A percentile compares a stretch with the other conserved stretches of the same genome.
phyloP scores from a whole-genome alignment of 2,888 invertebrate genomes.

The Eustalomyia histrio region DNA sequence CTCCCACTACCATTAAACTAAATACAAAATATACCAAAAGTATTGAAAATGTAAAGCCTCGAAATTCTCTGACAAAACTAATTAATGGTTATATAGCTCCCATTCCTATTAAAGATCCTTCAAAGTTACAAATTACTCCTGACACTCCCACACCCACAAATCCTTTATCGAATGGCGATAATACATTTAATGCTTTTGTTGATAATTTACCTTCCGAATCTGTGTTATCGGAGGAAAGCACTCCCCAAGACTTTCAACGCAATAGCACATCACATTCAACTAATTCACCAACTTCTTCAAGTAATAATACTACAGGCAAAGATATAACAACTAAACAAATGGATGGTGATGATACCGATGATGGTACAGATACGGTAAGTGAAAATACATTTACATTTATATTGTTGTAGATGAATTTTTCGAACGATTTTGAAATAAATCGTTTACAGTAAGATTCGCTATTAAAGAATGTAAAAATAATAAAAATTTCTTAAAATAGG shows the following conservation, averaged over 20 bases:
- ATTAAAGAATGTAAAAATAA: too few relatives aligned
- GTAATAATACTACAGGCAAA: constrained; percentile 65
- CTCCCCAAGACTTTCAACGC: constrained; percentile 74
- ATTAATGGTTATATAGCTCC: constrained; percentile 38
- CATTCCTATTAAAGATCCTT: neutral
- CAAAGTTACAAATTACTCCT: constrained; percentile 23
- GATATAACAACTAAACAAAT: constrained; percentile 63
- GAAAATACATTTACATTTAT: neutral
- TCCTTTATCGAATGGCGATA: constrained; percentile 32
- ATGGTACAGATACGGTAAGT: constrained; percentile 72
- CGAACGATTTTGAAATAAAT: too few relatives aligned
- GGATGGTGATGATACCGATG: constrained; percentile 74
- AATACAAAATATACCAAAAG: constrained; percentile 70
- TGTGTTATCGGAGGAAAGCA: constrained; percentile 77
- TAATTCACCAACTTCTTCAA: constrained; percentile 50
- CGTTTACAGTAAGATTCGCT: too few relatives aligned
- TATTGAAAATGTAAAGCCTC: constrained; percentile 57
- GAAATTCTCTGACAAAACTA: constrained; percentile 23
- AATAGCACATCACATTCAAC: constrained; percentile 61
- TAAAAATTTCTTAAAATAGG: too few relatives aligned
- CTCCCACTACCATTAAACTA: constrained; percentile 68
- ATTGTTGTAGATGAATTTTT: too few relatives aligned
- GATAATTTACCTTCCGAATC: constrained; percentile 77
- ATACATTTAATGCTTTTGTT: constrained; percentile 71
- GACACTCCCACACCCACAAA: constrained; percentile 59